Evolutionary conservation across 2,113 vertebrate genomes (phyloP).

Genomic region (Apodemus speciosus): DNA sequence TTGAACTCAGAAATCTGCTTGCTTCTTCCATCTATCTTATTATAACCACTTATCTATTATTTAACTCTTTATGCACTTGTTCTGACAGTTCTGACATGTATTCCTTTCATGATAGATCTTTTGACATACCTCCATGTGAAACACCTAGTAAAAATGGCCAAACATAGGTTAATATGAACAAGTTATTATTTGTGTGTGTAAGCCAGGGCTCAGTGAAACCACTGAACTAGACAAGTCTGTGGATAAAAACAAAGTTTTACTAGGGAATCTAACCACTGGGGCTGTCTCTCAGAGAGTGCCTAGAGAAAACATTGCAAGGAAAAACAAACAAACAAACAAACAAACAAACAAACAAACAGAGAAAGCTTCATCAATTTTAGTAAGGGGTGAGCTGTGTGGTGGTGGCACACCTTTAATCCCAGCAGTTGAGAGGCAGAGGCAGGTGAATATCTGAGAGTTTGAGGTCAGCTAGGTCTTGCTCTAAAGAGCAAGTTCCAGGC

Average conservation of each 20-base stretch:
- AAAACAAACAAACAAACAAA: too few relatives aligned
- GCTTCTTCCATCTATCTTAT: not conserved
- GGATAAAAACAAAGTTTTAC: not conserved
- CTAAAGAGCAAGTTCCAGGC: not conserved
- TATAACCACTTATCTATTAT: not conserved
- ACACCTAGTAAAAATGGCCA: not conserved
- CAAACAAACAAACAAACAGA: too few relatives aligned
- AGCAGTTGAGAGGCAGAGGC: not conserved
- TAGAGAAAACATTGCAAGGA: not conserved
- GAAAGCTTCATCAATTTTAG: not conserved
- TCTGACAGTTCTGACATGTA: not conserved
- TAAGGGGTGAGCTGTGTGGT: not conserved
- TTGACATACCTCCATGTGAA: not conserved
- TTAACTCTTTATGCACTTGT: not conserved
- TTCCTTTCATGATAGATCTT: not conserved
- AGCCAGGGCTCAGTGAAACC: not conserved
- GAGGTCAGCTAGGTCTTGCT: not conserved
- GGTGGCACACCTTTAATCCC: not conserved
- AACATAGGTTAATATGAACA: constrained; percentile 18
- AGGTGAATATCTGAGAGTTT: not conserved
- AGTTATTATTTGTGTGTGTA: not conserved
- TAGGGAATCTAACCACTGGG: not conserved
- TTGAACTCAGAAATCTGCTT: too few relatives aligned
- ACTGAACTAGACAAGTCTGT: not conserved
- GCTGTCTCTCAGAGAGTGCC: not conserved